A percentile compares a stretch with the other conserved stretches of the same genome.
Evolutionary conservation across 2,888 invertebrate genomes (phyloP).

Genomic region (Phalangium opilio): DNA sequence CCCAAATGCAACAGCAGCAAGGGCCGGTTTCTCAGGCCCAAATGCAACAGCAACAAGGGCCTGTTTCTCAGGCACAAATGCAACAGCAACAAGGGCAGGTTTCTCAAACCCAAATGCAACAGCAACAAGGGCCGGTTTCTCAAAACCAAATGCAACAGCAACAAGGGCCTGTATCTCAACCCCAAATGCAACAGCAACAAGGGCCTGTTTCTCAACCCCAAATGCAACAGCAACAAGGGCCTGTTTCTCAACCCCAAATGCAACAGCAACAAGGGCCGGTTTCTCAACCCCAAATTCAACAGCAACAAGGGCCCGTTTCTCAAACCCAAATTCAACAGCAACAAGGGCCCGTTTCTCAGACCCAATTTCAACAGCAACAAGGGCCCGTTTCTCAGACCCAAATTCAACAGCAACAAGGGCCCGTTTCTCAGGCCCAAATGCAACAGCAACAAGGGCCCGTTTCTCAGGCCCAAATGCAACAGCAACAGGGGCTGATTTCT

Average conservation of each 20-base stretch:
- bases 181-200: not conserved
- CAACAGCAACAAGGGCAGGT: slow-evolving; percentile 12
- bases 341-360: too few species aligned
- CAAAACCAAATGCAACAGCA: slow-evolving; percentile 1
- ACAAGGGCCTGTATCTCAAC: not conserved
- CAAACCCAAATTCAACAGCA: slow-evolving; percentile 4
- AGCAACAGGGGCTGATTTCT: not conserved
- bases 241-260: too few species aligned
- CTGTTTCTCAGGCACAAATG: too few species aligned
- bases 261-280: slow-evolving; percentile 11
- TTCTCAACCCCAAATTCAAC: not conserved
- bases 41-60: not conserved
- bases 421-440: too few species aligned
- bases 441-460: slow-evolving; percentile 6
- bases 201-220: too few species aligned
- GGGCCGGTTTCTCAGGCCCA: too few species aligned
- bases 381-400: too few species aligned
- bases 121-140: not conserved
- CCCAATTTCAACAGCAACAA: slow-evolving; percentile 3
- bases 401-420: slow-evolving; percentile 5
- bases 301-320: not conserved
- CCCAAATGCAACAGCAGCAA: slow-evolving; percentile 2
- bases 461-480: not conserved
- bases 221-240: slow-evolving; percentile 11
- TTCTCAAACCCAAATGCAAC: not conserved